Percentiles rank a stretch among this genome's conserved stretches.
Evolutionary conservation across 2,113 vertebrate genomes (phyloP).

Genomic region (Elgaria multicarinata): DNA sequence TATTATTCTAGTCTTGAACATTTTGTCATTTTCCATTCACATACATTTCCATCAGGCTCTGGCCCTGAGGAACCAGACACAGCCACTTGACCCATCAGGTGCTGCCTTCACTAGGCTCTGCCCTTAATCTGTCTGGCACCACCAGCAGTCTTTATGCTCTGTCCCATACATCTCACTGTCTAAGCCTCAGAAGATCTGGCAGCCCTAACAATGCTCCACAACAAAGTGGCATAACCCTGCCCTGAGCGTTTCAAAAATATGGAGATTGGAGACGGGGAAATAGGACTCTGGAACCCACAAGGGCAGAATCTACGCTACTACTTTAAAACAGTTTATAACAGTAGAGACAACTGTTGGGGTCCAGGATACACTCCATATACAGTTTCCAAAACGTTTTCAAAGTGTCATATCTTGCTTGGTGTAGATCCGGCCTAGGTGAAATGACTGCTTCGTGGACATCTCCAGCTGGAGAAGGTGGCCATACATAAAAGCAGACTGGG

Average conservation of each 20-base stretch:
- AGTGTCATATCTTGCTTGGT: too few species aligned
- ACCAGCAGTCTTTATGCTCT: background rate
- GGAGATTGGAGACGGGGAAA: background rate
- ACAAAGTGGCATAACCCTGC: background rate
- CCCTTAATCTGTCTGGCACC: background rate
- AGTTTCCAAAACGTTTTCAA: too few species aligned
- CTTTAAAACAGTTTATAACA: too few species aligned
- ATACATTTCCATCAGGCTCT: background rate
- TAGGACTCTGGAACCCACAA: background rate
- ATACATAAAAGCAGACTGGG: background rate
- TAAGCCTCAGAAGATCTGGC: background rate
- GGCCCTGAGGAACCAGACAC: background rate
- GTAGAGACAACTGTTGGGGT: too few species aligned
- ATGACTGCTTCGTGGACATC: background rate
- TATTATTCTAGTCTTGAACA: background rate
- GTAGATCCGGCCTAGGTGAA: too few species aligned
- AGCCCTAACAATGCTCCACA: background rate
- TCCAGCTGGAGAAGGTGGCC: background rate
- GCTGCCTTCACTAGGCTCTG: background rate
- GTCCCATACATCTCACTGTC: background rate
- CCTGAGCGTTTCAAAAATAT: background rate
- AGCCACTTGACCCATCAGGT: background rate
- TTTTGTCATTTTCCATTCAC: background rate
- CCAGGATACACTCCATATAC: too few species aligned
- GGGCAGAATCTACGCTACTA: too few species aligned